A percentile compares a stretch with the other conserved stretches of the same genome.
These are phyloP conservation scores for Epinotia bilunana DNA, from an alignment of 2,888 invertebrate genomes.

Conservation along the genomic window DNA sequence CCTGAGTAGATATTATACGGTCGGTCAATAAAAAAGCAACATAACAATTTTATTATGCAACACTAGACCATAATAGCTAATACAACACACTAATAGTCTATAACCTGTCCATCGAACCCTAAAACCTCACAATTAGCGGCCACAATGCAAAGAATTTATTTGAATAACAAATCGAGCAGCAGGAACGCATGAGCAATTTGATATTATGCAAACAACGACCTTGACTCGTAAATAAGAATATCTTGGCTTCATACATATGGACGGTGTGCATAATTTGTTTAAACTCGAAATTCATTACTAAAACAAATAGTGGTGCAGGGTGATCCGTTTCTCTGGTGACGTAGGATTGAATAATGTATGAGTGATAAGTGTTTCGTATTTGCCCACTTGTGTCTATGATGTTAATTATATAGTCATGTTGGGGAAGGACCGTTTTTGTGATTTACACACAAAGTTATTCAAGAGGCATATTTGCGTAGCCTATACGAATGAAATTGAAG, in stretches of 20 bases:
- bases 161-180: constrained; percentile 81
- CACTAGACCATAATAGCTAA: background rate
- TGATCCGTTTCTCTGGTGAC: constrained; percentile 48
- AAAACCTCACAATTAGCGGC: constrained; percentile 65
- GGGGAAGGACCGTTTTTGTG: background rate
- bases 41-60: too few species aligned
- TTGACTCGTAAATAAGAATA: constrained; percentile 84
- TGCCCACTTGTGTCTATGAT: constrained; percentile 3
- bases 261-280: constrained; percentile 84
- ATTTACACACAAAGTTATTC: background rate
- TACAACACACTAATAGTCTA: constrained; percentile 59
- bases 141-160: constrained; percentile 65
- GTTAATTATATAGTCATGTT: constrained; percentile 6
- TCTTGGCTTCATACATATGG: constrained; percentile 84
- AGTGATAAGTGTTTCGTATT: constrained; percentile 6
- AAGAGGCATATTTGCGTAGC: background rate
- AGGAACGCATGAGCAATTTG: constrained; percentile 82
- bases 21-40: too few species aligned
- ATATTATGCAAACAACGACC: constrained; percentile 83
- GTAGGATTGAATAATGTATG: constrained; percentile 24
- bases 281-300: constrained; percentile 84
- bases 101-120: constrained; percentile 60
- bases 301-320: constrained; percentile 84
- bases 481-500: too few species aligned
- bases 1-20: too few species aligned